Percentiles rank a stretch among this genome's conserved stretches.
Conservation (phyloP, 2,888 invertebrate genomes). For the Synergus japonicus region DNA sequence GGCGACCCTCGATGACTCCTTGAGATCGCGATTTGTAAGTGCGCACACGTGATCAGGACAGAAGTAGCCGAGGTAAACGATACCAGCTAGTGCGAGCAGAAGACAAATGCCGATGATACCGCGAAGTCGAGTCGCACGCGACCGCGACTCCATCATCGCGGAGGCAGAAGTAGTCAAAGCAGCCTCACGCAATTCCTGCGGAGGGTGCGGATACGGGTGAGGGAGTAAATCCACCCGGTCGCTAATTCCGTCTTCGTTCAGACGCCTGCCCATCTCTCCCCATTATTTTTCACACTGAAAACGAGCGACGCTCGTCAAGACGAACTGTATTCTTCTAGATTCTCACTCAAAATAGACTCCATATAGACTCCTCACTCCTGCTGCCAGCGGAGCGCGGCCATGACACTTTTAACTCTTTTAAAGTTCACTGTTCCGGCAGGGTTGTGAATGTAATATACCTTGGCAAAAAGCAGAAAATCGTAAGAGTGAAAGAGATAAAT, state of each 20-base stretch:
- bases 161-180: constrained; percentile 23
- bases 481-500: too few relatives aligned
- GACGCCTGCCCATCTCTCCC: constrained; percentile 67
- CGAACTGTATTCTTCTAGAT: neutral
- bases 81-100: constrained; percentile 89
- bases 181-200: constrained; percentile 58
- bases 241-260: constrained; percentile 66
- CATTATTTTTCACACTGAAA: constrained; percentile 50
- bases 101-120: constrained; percentile 90
- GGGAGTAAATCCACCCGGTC: constrained; percentile 63
- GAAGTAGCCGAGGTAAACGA: constrained; percentile 93
- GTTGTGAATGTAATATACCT: too few relatives aligned
- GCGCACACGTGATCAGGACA: constrained; percentile 93
- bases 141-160: constrained; percentile 85
- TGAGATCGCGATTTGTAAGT: constrained; percentile 82
- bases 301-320: constrained; percentile 48
- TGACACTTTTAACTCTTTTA: too few relatives aligned
- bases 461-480: too few relatives aligned
- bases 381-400: too few relatives aligned
- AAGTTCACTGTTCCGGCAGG: too few relatives aligned
- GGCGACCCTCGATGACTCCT: constrained; percentile 68
- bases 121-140: constrained; percentile 84
- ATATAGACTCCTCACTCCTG: too few relatives aligned
- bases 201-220: too few relatives aligned
- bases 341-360: neutral